Conservation (phyloP, 2,113 vertebrate genomes). For the Callithrix jacchus region DNA sequence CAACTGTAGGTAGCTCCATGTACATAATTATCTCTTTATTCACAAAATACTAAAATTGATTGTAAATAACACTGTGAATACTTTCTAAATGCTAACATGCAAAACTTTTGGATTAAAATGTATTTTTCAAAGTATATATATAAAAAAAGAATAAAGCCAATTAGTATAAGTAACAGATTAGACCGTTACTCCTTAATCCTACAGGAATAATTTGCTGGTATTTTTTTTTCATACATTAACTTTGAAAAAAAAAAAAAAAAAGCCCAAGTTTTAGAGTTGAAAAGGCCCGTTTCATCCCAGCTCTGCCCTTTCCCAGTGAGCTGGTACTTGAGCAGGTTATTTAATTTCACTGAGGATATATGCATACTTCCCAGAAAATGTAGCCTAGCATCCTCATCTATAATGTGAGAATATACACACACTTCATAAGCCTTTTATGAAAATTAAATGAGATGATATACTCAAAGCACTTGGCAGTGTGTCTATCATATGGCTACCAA, state of each 20-base stretch:
- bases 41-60: constrained; percentile 14
- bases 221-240: background rate
- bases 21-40: background rate
- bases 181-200: background rate
- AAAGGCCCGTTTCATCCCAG: background rate
- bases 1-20: background rate
- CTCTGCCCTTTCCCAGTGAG: background rate
- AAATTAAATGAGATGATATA: background rate
- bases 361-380: background rate
- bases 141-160: background rate
- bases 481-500: background rate
- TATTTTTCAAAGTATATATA: constrained; percentile 35
- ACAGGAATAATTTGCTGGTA: background rate
- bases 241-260: background rate
- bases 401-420: background rate
- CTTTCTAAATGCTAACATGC: constrained; percentile 9
- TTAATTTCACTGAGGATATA: background rate
- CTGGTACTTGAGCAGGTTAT: background rate
- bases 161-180: background rate
- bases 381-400: background rate
- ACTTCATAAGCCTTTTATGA: background rate
- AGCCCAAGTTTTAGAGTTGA: background rate
- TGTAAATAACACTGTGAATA: constrained; percentile 61
- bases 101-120: constrained; percentile 68
- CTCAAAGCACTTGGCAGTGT: background rate